phyloP scores from a whole-genome alignment of 2,113 vertebrate genomes.

The Cyrtonyx montezumae region DNA sequence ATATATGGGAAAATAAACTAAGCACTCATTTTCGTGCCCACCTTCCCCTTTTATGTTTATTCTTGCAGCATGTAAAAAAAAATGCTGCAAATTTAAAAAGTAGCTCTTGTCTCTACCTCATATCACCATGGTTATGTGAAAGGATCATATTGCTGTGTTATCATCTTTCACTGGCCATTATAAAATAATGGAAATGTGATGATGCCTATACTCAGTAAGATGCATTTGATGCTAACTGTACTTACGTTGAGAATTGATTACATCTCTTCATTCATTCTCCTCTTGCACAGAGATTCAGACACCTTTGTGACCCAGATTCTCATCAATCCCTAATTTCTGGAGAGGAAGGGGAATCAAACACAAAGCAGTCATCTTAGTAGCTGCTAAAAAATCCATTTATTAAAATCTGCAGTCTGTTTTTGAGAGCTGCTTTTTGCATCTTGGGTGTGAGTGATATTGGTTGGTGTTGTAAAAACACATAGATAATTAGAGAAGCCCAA shows the following conservation, averaged over 20 bases:
- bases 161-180: not conserved
- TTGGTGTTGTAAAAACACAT: not conserved
- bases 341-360: constrained; percentile 12
- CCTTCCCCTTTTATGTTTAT: not conserved
- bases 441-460: not conserved
- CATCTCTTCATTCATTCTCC: not conserved
- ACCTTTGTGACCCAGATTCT: constrained; percentile 14
- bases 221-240: not conserved
- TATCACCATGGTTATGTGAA: constrained; percentile 26
- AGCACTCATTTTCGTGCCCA: not conserved
- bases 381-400: constrained; percentile 25
- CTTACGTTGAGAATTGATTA: constrained; percentile 2
- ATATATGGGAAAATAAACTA: not conserved
- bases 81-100: not conserved
- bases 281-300: not conserved
- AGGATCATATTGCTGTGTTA: not conserved
- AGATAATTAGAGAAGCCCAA: not conserved
- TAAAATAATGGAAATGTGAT: constrained; percentile 43
- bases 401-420: not conserved
- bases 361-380: not conserved
- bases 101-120: not conserved
- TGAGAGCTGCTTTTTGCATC: not conserved
- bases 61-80: not conserved
- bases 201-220: not conserved
- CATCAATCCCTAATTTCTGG: constrained; percentile 17